These are phyloP conservation scores for Palaemon carinicauda DNA, from an alignment of 1,140 invertebrate genomes.

Conservation along the genomic window DNA sequence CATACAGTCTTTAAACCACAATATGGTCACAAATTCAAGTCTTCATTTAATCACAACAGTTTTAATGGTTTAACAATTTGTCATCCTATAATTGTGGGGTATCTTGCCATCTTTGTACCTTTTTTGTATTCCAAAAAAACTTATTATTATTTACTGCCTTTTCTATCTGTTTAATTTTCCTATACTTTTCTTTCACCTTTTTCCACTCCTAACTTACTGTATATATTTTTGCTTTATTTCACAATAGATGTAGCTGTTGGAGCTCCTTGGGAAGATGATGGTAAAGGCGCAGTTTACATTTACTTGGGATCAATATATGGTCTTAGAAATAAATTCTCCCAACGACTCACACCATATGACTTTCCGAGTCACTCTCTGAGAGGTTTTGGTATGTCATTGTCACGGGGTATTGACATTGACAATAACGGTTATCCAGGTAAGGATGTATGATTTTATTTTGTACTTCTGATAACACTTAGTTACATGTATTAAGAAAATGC, in stretches of 20 bases:
- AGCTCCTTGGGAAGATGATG: conserved; percentile 69
- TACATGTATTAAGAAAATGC: conserved; percentile 17
- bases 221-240: neutral
- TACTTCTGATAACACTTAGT: conserved; percentile 11
- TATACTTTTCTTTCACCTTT: neutral
- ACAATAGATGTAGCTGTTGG: conserved; percentile 67
- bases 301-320: conserved; percentile 66
- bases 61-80: no score
- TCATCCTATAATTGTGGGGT: no score
- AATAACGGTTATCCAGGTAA: conserved; percentile 65
- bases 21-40: no score
- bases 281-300: conserved; percentile 69
- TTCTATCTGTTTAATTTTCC: conserved; percentile 43
- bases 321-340: conserved; percentile 55
- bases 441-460: neutral
- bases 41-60: no score
- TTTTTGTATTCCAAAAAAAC: no score
- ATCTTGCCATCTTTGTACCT: no score
- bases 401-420: conserved; percentile 63
- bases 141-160: conserved; percentile 50
- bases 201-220: no score
- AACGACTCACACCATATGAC: conserved; percentile 47
- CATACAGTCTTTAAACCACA: no score
- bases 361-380: conserved; percentile 24
- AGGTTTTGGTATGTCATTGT: conserved; percentile 63